Evolutionary conservation across 2,797 vertebrate genomes (phyloP).

Genomic region (Glossophaga mutica): DNA sequence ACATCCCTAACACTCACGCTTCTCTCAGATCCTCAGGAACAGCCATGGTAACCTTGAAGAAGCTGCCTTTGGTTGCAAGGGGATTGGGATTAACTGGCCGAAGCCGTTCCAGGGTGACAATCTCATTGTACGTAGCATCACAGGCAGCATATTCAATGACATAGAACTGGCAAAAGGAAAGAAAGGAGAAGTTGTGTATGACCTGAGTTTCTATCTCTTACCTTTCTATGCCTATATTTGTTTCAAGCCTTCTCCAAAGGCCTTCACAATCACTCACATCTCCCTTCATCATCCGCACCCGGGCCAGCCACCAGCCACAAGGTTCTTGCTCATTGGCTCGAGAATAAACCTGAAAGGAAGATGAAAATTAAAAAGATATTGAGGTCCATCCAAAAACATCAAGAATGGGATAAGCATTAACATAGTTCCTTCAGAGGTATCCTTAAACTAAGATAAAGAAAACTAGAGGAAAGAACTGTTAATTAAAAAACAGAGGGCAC

Average conservation of each 20-base stretch:
- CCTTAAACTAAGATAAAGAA: constrained; percentile 30
- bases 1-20: constrained; percentile 84
- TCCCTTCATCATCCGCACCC: constrained; percentile 96
- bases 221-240: not conserved
- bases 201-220: not conserved
- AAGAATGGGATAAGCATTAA: not conserved
- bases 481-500: not conserved
- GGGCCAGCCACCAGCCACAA: constrained; percentile 94
- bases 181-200: not conserved
- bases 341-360: constrained; percentile 88
- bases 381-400: not conserved
- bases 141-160: constrained; percentile 95
- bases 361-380: constrained; percentile 15
- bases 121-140: constrained; percentile 94
- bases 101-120: constrained; percentile 92
- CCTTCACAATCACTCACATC: constrained; percentile 84
- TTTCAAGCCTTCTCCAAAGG: not conserved
- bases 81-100: constrained; percentile 93
- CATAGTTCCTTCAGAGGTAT: not conserved
- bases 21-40: constrained; percentile 92
- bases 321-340: constrained; percentile 94
- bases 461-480: not conserved
- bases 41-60: constrained; percentile 90
- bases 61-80: constrained; percentile 88
- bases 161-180: constrained; percentile 86